Evolutionary conservation across 1,140 invertebrate species (phyloP).

Genomic region (Rhagoletis zephyria): DNA sequence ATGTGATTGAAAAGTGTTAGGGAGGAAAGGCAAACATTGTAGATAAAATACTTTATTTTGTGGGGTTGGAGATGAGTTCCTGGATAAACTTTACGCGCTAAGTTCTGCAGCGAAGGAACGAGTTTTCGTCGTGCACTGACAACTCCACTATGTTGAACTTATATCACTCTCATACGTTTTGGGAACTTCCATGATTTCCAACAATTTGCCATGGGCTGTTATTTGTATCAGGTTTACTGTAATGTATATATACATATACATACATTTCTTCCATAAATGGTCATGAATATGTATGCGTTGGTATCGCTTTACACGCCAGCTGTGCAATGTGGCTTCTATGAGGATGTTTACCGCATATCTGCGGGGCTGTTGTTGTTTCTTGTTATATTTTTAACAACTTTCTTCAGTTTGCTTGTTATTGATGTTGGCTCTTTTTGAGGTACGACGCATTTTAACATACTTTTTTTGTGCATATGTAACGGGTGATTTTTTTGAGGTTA

Average conservation of each 20-base stretch:
- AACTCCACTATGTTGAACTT: neutral
- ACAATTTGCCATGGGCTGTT: conserved; percentile 2
- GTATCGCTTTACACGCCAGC: neutral
- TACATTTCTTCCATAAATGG: neutral
- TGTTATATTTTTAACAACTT: conserved; percentile 31
- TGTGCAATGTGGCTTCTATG: neutral
- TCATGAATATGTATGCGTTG: neutral
- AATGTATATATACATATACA: neutral
- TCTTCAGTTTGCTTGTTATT: neutral
- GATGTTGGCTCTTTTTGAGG: neutral
- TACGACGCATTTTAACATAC: neutral
- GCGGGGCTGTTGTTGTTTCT: neutral
- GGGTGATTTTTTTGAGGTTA: no score
- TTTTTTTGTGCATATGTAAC: neutral
- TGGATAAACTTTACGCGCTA: neutral
- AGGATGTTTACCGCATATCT: neutral
- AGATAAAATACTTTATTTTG: neutral
- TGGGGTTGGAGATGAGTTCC: neutral
- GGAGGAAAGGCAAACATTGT: neutral
- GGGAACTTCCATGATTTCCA: conserved; percentile 17
- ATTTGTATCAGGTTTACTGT: conserved; percentile 16
- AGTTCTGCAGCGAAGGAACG: neutral
- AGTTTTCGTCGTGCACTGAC: neutral
- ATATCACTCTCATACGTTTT: neutral
- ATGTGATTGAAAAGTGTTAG: conserved; percentile 55